phyloP scores from a whole-genome alignment of 2,888 invertebrate genomes.

The Globia sparganii region DNA sequence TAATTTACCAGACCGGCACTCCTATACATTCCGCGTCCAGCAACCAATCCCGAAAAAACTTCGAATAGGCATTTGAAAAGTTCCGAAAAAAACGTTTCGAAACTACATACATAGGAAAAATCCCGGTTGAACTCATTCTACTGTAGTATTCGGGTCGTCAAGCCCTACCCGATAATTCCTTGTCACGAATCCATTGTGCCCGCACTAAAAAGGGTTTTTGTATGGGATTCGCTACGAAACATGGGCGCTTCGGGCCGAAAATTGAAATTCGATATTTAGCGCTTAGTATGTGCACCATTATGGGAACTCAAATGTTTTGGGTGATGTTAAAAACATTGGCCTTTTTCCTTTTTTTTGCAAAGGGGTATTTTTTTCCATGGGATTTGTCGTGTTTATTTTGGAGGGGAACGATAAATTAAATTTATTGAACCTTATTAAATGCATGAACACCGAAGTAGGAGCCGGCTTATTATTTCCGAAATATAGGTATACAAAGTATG shows the following conservation, averaged over 20 bases:
- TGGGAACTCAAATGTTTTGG: slow-evolving; percentile 44
- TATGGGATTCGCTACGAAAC: slow-evolving; percentile 51
- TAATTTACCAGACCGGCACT: neutral
- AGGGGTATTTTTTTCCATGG: slow-evolving; percentile 27
- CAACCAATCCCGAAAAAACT: slow-evolving; percentile 3
- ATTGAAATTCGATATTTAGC: slow-evolving; percentile 70
- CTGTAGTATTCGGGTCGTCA: slow-evolving; percentile 61
- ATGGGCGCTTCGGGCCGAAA: slow-evolving; percentile 57
- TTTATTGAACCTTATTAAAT: neutral
- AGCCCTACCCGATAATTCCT: slow-evolving; percentile 69
- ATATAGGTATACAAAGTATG: neutral
- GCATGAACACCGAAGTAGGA: neutral
- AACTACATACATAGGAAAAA: slow-evolving; percentile 48
- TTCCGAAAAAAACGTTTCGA: slow-evolving; percentile 21
- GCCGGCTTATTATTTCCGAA: no score
- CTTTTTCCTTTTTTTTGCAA: slow-evolving; percentile 9
- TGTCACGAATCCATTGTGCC: slow-evolving; percentile 70
- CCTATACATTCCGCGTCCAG: neutral
- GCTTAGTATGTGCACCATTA: slow-evolving; percentile 40
- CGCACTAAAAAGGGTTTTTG: slow-evolving; percentile 65
- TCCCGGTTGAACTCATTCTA: slow-evolving; percentile 59
- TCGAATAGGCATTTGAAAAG: slow-evolving; percentile 33
- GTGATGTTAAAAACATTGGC: slow-evolving; percentile 28
- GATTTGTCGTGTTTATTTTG: slow-evolving; percentile 5
- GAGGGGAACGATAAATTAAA: slow-evolving; percentile 25